Percentiles rank a stretch among this genome's conserved stretches.
Evolutionary conservation across 2,113 vertebrate species (phyloP).

Genomic region (Meles meles): DNA sequence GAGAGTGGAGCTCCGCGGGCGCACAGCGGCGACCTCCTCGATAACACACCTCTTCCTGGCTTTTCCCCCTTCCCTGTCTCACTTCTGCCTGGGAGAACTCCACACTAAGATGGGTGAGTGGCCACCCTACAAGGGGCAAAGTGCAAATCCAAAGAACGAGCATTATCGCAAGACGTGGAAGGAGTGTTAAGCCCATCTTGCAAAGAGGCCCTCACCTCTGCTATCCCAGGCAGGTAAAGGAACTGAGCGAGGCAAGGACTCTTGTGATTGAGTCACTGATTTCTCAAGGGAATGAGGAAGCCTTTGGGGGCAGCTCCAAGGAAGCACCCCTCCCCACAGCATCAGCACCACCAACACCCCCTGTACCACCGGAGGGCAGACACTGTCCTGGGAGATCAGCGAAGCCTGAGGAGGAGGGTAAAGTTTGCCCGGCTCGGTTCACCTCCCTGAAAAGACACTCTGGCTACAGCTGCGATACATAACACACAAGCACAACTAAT

Average conservation of each 20-base stretch:
- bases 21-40: background rate
- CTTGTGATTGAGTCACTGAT: background rate
- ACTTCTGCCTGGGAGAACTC: background rate
- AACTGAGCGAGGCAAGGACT: background rate
- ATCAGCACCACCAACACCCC: background rate
- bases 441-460: background rate
- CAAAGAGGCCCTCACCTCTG: background rate
- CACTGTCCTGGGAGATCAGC: background rate
- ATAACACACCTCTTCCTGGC: background rate
- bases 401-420: background rate
- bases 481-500: slow-evolving; percentile 52
- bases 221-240: background rate
- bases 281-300: background rate
- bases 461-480: slow-evolving; percentile 43
- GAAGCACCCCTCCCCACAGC: accelerated
- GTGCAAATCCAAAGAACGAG: background rate
- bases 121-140: background rate
- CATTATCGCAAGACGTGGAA: background rate
- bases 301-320: no score
- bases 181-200: background rate
- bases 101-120: background rate
- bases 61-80: background rate
- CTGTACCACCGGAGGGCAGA: background rate
- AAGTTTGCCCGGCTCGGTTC: background rate
- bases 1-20: background rate